Evolutionary conservation across 2,797 vertebrate genomes (phyloP), one percentile per base, ranked within the genome.

Genomic region (Notolepis coatsorum): DNA sequence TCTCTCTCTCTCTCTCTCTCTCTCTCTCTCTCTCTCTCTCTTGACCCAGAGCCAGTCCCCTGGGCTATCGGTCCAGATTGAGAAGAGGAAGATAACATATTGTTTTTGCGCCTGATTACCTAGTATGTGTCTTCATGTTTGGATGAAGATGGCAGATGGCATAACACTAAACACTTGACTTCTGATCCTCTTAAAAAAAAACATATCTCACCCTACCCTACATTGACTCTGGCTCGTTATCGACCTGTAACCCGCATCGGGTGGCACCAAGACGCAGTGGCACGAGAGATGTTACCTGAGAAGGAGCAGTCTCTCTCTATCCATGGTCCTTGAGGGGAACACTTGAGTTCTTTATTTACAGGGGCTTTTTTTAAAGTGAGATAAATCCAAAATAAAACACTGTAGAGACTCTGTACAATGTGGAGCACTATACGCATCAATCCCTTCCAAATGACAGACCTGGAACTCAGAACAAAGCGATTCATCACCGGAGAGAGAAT

Each of bases 11-110:
- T 28, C 47, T 69, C 31, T 53, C 25, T 56, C 52, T 76, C 59
- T 56, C 27, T 28, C 47, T 69, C 31, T 53, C 25, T 56, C 52
- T 76, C 59, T 56, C 27, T 28, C 47, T 69, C 31, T 53, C 25
- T 56, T 50, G 59, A 61, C 68, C 63, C 54, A 54, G 52, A 66
- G 46, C 57, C 63, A 65, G 51, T 54, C 37, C 27, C 50, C 15
- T 59, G n/a, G n/a, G n/a, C 73, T 65, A 72, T 82, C 80, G 46
- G 50, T 43, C 43, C 63, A 45, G 77, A 84, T 82, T 58, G 70
- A 75, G 35, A n/a, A n/a, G 48, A 15, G 13, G 28, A 53, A 57
- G 68, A 84, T 74, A 63, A 33, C 60, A 25, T 38, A 24, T 10
- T 67, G 47, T 67, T 60, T 54, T 60, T 13, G 30, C 7, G 13